phyloP scores from a whole-genome alignment of 1,140 invertebrate genomes.

The Zaprionus nigranus region DNA sequence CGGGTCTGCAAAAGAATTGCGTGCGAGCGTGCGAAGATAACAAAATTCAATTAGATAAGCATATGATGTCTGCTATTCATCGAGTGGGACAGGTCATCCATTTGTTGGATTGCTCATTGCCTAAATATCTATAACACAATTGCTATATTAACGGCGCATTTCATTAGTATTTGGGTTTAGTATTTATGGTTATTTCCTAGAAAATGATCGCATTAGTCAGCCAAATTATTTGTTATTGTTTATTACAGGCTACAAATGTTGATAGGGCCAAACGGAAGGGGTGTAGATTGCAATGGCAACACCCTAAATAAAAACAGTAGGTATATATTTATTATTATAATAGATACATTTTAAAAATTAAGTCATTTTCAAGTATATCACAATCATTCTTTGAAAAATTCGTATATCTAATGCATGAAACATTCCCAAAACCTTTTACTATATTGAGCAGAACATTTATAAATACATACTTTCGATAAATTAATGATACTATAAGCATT shows the following conservation, averaged over 20 bases:
- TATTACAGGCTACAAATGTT: neutral
- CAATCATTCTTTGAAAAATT: too few relatives aligned
- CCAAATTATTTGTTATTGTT: neutral
- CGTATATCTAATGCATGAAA: too few relatives aligned
- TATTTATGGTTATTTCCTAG: neutral
- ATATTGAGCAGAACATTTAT: too few relatives aligned
- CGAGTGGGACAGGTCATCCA: neutral
- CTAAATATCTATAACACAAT: neutral
- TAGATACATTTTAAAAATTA: too few relatives aligned
- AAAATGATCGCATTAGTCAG: neutral
- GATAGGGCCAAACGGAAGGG: neutral
- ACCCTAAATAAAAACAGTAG: too few relatives aligned
- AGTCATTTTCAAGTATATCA: too few relatives aligned
- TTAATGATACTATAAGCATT: neutral
- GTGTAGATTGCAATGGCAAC: too few relatives aligned
- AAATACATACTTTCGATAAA: too few relatives aligned
- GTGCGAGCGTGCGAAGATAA: neutral
- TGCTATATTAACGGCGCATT: neutral
- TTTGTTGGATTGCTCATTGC: neutral
- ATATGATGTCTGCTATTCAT: neutral
- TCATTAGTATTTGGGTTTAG: neutral
- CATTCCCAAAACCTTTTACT: neutral
- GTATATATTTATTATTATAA: too few relatives aligned
- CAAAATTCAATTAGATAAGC: conserved; percentile 7
- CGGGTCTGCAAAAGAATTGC: neutral